Conservation (phyloP, 1,140 invertebrate genomes). For the Cotesia glomerata region DNA sequence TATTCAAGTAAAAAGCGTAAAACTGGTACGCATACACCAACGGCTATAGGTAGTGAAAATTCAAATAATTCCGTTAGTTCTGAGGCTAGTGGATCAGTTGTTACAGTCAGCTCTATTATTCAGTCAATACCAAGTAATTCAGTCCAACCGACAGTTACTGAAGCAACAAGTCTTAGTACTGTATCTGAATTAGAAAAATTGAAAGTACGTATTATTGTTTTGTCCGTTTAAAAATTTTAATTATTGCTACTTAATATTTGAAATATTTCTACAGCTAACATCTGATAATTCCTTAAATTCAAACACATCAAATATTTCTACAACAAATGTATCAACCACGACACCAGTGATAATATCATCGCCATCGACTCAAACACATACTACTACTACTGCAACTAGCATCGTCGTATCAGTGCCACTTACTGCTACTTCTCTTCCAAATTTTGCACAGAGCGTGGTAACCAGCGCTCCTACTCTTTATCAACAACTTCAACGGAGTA, state of each 20-base stretch:
- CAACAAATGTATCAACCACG: slow-evolving; percentile 48
- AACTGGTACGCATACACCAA: slow-evolving; percentile 55
- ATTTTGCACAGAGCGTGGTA: slow-evolving; percentile 47
- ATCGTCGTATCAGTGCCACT: slow-evolving; percentile 59
- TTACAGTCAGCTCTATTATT: slow-evolving; percentile 39
- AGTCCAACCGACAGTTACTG: slow-evolving; percentile 48
- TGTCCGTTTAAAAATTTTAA: not conserved
- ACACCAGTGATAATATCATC: slow-evolving; percentile 57
- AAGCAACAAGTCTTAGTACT: slow-evolving; percentile 50
- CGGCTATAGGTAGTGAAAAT: slow-evolving; percentile 53
- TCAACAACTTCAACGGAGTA: slow-evolving; percentile 56
- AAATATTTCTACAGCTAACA: slow-evolving; percentile 46
- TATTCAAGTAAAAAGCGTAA: slow-evolving; percentile 56
- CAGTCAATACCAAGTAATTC: slow-evolving; percentile 38
- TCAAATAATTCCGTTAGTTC: slow-evolving; percentile 57
- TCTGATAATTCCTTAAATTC: slow-evolving; percentile 48
- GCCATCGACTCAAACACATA: slow-evolving; percentile 50
- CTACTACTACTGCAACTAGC: slow-evolving; percentile 53
- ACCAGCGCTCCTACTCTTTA: slow-evolving; percentile 54
- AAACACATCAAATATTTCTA: slow-evolving; percentile 39
- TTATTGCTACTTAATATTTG: not conserved
- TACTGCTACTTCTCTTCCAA: slow-evolving; percentile 51
- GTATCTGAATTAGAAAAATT: slow-evolving; percentile 49
- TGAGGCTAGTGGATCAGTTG: slow-evolving; percentile 50
- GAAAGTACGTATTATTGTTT: slow-evolving; percentile 44